phyloP scores from a whole-genome alignment of 2,888 invertebrate genomes.

The Phalera bucephala region DNA sequence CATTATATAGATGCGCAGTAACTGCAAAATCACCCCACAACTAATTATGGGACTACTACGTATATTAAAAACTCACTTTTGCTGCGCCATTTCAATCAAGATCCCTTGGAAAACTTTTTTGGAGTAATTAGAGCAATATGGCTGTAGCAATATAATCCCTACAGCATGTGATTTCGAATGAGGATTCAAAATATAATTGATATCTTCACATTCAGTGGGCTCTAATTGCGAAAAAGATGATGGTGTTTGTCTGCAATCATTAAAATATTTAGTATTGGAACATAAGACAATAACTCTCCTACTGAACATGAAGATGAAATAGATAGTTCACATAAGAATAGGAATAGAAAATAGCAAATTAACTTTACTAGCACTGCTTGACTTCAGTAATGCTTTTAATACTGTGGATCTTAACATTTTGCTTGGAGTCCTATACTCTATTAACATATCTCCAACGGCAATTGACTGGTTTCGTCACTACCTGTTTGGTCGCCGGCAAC shows the following conservation, averaged over 20 bases:
- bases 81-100: conserved; percentile 11
- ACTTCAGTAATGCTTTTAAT: too few species aligned
- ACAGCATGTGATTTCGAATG: conserved; percentile 4
- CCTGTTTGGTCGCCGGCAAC: too few species aligned
- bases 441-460: too few species aligned
- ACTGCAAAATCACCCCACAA: background rate
- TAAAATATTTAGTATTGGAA: background rate
- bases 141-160: conserved; percentile 8
- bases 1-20: background rate
- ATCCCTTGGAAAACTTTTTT: conserved; percentile 14
- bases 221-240: conserved; percentile 18
- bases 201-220: conserved; percentile 11
- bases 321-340: background rate
- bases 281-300: too few species aligned
- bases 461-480: too few species aligned
- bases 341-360: too few species aligned
- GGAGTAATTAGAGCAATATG: conserved; percentile 6
- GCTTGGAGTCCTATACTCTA: too few species aligned
- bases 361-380: too few species aligned
- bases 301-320: conserved; percentile 1
- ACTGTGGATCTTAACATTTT: too few species aligned
- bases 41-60: background rate
- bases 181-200: conserved; percentile 8
- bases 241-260: conserved; percentile 4
- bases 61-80: conserved; percentile 8